A percentile compares a stretch with the other conserved stretches of the same genome.
Conservation (phyloP, 2,888 invertebrate species). For the Melanostoma mellinum region DNA sequence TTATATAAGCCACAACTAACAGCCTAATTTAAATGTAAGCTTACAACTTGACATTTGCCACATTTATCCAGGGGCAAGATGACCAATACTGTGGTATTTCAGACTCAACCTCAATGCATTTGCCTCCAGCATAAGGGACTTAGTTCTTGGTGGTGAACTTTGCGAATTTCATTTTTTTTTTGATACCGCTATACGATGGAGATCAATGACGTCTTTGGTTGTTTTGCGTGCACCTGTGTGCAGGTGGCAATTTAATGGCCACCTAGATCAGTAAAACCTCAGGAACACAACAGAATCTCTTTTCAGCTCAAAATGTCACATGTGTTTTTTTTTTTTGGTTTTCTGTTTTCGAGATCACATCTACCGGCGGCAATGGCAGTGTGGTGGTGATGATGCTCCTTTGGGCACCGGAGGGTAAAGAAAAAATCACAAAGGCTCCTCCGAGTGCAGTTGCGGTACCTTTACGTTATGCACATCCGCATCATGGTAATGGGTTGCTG, state of each 20-base stretch:
- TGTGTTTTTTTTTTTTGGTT: constrained; percentile 14
- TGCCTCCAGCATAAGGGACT: constrained; percentile 19
- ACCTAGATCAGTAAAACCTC: constrained; percentile 50
- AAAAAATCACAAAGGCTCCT: constrained; percentile 49
- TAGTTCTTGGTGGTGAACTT: constrained; percentile 40
- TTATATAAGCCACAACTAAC: constrained; percentile 55
- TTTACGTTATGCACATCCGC: constrained; percentile 70
- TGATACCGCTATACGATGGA: constrained; percentile 11
- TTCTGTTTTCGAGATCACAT: constrained; percentile 49
- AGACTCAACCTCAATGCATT: constrained; percentile 14
- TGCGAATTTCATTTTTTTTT: constrained; percentile 25
- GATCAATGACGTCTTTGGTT: constrained; percentile 54
- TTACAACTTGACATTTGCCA: constrained; percentile 50
- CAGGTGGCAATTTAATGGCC: constrained; percentile 64
- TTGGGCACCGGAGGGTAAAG: constrained; percentile 38
- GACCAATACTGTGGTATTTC: neutral
- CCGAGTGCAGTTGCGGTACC: constrained; percentile 66
- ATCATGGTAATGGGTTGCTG: constrained; percentile 69
- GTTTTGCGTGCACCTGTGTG: constrained; percentile 60
- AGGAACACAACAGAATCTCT: constrained; percentile 53
- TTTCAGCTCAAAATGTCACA: constrained; percentile 33
- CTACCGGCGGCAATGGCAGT: constrained; percentile 22
- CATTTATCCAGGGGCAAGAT: constrained; percentile 55
- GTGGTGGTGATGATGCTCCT: constrained; percentile 52
- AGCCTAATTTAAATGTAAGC: constrained; percentile 57